Evolutionary conservation across 2,113 vertebrate species (phyloP), one percentile per base, ranked within the genome.

Genomic region (Nematolebias whitei): DNA sequence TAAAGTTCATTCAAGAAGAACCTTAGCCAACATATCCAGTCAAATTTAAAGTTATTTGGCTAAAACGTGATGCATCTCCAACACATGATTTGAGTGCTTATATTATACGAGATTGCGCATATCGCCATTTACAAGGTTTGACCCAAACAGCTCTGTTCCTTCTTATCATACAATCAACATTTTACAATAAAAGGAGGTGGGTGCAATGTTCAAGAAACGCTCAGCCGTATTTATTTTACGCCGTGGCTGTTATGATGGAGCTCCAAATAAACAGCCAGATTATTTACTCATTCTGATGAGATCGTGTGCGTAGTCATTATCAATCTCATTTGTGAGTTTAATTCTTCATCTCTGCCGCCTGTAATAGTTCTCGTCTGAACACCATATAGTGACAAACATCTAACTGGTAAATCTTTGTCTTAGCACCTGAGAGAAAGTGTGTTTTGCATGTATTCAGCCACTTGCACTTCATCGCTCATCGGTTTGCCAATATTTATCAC

Each of bases 391-490:
- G 79, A 85, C 78, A 60, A 64, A 74, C 74, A 85, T 63, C 66
- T 89, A 79, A 90, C 89, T 87, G 63, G 65, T 88, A 85, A 87
- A 24, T 58, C 78, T 61, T 72, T n/a, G n/a, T 71, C 35, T 35
- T 16, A 22, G 18, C 66, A 59, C 63, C 35, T 0, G 35, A n/a
- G 35, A 73, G 40, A 64, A 78, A 74, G 40, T 35, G 26, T 40
- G 69, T 65, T n/a, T 57, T 51, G 45, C 29, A 64, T 80, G 66
- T 44, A 63, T 54, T 72, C 20, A 39, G 41, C 38, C 68, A 62
- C 20, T 66, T 73, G 61, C 65, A 50, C 20, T 60, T 69, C 61
- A 61, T 74, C 52, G 68, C 50, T 73, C 45, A 47, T 20, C 13
- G 22, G 4, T 45, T 57, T 63, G 50, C 67, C 38, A 24, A 43